These are phyloP conservation scores for Apaloderma vittatum DNA, from an alignment of 2,113 vertebrate genomes.

Conservation along the genomic window DNA sequence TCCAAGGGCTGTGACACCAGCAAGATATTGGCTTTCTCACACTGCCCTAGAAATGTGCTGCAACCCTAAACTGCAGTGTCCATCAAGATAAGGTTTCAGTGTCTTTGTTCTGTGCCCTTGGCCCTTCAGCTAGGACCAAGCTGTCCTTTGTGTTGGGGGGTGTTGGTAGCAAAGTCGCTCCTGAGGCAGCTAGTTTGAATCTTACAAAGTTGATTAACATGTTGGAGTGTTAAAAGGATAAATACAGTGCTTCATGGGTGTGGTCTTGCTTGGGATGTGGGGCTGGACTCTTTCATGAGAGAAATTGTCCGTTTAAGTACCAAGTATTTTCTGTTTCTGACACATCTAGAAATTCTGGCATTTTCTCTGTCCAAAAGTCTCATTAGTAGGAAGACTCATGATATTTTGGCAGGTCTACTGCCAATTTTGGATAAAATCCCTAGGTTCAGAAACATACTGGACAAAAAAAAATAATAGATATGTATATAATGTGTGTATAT, in stretches of 20 bases:
- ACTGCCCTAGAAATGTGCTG: neutral
- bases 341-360: conserved; percentile 8
- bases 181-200: neutral
- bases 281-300: neutral
- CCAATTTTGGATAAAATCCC: neutral
- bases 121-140: neutral
- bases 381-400: conserved; percentile 22
- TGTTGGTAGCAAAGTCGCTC: neutral
- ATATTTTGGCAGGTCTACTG: neutral
- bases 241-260: neutral
- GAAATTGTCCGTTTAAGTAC: neutral
- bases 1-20: neutral
- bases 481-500: no score
- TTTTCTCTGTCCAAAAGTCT: conserved; percentile 24
- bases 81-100: neutral
- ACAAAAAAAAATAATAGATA: neutral
- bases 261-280: neutral
- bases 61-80: neutral
- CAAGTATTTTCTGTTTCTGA: conserved; percentile 10
- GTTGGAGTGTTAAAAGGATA: neutral
- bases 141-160: neutral
- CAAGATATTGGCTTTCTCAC: neutral
- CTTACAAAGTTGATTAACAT: neutral
- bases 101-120: neutral
- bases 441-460: neutral